Evolutionary conservation across 2,888 invertebrate genomes (phyloP).

Genomic region (Axea sp.): DNA sequence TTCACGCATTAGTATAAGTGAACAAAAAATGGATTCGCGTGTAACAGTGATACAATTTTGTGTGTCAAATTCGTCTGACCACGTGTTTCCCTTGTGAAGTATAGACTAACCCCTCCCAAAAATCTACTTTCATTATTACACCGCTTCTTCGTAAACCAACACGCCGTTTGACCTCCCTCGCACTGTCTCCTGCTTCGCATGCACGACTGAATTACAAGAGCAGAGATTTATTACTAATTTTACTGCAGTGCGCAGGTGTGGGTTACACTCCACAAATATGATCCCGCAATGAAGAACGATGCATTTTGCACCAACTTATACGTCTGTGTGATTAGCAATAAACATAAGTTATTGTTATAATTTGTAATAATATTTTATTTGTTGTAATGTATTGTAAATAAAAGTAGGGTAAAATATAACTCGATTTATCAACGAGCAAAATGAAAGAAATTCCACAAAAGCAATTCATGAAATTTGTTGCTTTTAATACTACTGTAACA

Average conservation of each 20-base stretch:
- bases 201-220: conserved; percentile 25
- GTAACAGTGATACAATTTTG: conserved; percentile 59
- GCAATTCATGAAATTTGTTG: too few species aligned
- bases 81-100: conserved; percentile 45
- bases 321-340: not conserved
- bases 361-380: too few species aligned
- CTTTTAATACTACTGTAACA: too few species aligned
- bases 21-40: conserved; percentile 42
- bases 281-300: conserved; percentile 14
- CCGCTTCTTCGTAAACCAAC: conserved; percentile 35
- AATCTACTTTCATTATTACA: too few species aligned
- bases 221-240: conserved; percentile 50
- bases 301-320: conserved; percentile 12
- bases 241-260: conserved; percentile 31
- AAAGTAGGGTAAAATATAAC: too few species aligned
- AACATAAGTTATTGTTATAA: too few species aligned
- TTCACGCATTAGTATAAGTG: conserved; percentile 23
- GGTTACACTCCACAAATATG: conserved; percentile 20
- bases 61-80: conserved; percentile 36
- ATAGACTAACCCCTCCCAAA: conserved; percentile 24
- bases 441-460: too few species aligned
- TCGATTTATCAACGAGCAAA: too few species aligned
- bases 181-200: conserved; percentile 27
- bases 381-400: too few species aligned
- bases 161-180: conserved; percentile 25